Evolutionary conservation across 2,797 vertebrate species (phyloP).

Genomic region (Apogon hyalosoma): DNA sequence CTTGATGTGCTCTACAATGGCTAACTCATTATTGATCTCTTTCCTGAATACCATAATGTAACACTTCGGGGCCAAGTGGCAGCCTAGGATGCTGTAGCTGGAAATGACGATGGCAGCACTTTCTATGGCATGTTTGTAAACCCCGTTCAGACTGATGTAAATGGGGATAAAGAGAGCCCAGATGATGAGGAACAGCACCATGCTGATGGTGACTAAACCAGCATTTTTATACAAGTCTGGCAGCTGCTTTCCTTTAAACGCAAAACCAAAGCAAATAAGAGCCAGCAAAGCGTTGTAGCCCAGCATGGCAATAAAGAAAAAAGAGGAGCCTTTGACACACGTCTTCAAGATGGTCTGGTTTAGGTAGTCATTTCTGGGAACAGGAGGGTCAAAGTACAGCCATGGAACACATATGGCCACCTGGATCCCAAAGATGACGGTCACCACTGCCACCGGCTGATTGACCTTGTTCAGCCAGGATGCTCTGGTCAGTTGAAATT

Average conservation of each 20-base stretch:
- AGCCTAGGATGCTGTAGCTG: conserved; percentile 72
- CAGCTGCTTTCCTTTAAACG: conserved; percentile 67
- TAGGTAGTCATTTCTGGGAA: fast-evolving
- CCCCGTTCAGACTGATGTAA: conserved; percentile 36
- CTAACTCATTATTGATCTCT: conserved; percentile 66
- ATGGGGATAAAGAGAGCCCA: conserved; percentile 77
- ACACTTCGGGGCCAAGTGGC: conserved; percentile 76
- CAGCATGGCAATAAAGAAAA: conserved; percentile 47
- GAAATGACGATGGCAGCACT: conserved; percentile 67
- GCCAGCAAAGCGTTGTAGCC: conserved; percentile 63
- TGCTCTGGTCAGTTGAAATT: conserved; percentile 38
- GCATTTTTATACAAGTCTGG: conserved; percentile 80
- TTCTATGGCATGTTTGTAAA: conserved; percentile 54
- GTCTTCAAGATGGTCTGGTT: not conserved
- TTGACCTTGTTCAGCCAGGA: conserved; percentile 61
- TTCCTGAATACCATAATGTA: conserved; percentile 75
- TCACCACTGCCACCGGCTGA: conserved; percentile 55
- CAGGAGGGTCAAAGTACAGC: conserved; percentile 38
- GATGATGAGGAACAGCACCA: conserved; percentile 74
- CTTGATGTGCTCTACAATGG: conserved; percentile 68
- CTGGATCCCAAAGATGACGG: conserved; percentile 60
- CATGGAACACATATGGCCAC: conserved; percentile 57
- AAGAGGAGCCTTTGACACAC: conserved; percentile 36
- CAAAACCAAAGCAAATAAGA: conserved; percentile 68
- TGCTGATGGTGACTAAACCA: conserved; percentile 63